These are phyloP conservation scores for Eufriesea mexicana DNA, from an alignment of 1,140 invertebrate species.

Conservation along the genomic window DNA sequence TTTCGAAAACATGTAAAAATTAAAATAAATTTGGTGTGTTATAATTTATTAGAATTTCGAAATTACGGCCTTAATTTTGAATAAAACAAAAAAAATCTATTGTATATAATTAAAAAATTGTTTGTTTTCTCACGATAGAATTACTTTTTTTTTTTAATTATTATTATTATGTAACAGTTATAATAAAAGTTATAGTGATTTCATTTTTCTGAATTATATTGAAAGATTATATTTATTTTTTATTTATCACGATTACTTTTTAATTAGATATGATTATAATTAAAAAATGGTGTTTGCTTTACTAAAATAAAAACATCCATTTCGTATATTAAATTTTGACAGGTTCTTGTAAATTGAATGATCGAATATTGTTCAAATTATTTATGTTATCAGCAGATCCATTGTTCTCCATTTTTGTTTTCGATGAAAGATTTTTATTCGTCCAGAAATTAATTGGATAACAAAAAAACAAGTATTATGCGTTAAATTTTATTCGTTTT, in stretches of 20 bases:
- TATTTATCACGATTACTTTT: too few species aligned
- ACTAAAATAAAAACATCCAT: not conserved
- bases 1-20: too few species aligned
- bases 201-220: not conserved
- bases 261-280: not conserved
- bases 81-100: not conserved
- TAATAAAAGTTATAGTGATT: not conserved
- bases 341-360: not conserved
- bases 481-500: not conserved
- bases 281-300: not conserved
- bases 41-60: too few species aligned
- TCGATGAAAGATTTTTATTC: not conserved
- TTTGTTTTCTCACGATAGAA: too few species aligned
- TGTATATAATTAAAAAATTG: not conserved
- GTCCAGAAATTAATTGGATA: not conserved
- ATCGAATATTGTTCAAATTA: conserved; percentile 20
- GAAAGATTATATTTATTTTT: too few species aligned
- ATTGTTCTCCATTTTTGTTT: not conserved
- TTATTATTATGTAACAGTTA: not conserved
- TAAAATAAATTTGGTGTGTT: too few species aligned
- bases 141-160: not conserved
- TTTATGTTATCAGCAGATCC: not conserved
- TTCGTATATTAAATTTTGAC: not conserved
- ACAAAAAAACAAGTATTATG: not conserved
- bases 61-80: too few species aligned